Base-by-base conservation (phyloP, 2,888 invertebrate species). In the Crepidodera aurea region DNA sequence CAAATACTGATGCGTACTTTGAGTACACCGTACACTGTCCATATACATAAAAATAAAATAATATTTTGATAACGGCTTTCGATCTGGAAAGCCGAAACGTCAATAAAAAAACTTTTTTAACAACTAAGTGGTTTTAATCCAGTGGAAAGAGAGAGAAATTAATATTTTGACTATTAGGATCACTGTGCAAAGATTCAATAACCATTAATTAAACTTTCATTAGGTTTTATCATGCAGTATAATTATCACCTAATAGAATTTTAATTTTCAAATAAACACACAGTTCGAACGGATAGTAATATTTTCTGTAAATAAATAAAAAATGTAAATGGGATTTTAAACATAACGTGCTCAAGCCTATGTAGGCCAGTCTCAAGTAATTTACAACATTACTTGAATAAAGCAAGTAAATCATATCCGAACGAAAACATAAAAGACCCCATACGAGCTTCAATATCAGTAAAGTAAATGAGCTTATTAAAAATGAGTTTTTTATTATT, bases 321-420 rank as follows among this genome's bases (percentile, higher is more conserved):
- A 29, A 29, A 74, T 71, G 25, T 40, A 54, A 62, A 63, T 63
- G 55, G 34, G 59, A 59, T 59, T 63, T 60, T 63, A 60, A 63
- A 59, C 25, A 51, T 27, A 59, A 48, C 19, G 8, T 27, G 48
- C 46, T 42, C 32, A 40, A 51, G 16, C 40, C 7, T 7, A 39
- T 40, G 19, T 46, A 60, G 44, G 44, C 46, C 44, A 51, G 51
- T 46, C 57, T 22, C 8, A 5, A 42, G 40, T 39, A 61, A 61
- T 56, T 61, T 56, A 61, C 51, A 48, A 29, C 32, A 51, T 53
- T 50, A 51, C 56, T 51, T 44, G 46, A 29, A 62, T 18, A 34
- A 51, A 27, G 53, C 58, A 58, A 53, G 42, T 62, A 62, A 62
- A 62, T 62, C 62, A 62, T 62, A 57, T 48, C 40, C 46, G 48